Conservation (phyloP, 1,140 invertebrate species). For the Phocides pigmalion region DNA sequence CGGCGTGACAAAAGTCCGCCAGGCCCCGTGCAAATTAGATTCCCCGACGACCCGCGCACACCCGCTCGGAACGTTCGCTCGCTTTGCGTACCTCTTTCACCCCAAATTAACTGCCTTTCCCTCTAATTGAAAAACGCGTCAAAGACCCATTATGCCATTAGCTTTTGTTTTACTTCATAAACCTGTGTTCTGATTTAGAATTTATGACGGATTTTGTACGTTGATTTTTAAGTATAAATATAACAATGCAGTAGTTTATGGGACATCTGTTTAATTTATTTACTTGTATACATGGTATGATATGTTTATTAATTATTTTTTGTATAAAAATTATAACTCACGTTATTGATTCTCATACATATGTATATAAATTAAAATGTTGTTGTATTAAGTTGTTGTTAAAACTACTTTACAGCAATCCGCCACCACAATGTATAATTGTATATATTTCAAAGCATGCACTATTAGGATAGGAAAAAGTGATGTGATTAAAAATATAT, state of each 20-base stretch:
- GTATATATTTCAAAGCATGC: no score
- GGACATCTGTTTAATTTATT: not conserved
- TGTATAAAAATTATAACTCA: no score
- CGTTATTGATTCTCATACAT: no score
- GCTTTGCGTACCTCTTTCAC: constrained; percentile 74
- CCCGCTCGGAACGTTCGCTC: constrained; percentile 47
- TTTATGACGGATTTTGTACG: constrained; percentile 6
- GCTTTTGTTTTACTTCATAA: constrained; percentile 34
- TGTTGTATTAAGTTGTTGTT: no score
- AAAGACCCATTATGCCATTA: constrained; percentile 55
- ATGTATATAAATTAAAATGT: no score
- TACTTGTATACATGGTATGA: not conserved
- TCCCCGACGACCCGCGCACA: constrained; percentile 42
- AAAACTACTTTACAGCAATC: no score
- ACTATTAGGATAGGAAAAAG: no score
- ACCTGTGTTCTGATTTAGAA: constrained; percentile 19
- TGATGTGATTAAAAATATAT: no score
- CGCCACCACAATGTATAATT: no score
- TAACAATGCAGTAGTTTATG: not conserved
- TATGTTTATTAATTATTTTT: no score
- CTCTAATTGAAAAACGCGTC: constrained; percentile 66
- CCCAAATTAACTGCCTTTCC: constrained; percentile 68
- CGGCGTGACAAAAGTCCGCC: constrained; percentile 73
- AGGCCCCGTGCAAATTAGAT: constrained; percentile 57
- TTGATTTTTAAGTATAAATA: not conserved